phyloP scores from a whole-genome alignment of 2,113 vertebrate species.

The Cromileptes altivelis region DNA sequence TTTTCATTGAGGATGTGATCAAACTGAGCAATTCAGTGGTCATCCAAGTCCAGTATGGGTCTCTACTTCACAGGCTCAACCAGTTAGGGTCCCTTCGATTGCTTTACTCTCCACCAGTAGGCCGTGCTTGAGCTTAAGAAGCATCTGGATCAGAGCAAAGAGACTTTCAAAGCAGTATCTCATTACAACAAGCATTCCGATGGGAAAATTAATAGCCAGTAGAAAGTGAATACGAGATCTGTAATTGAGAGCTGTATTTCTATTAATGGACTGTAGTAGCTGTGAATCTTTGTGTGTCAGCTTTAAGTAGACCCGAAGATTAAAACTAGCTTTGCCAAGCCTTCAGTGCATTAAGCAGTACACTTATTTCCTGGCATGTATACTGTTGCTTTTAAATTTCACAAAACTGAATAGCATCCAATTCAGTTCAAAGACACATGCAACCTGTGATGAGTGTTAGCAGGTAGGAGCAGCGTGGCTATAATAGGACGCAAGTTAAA shows the following conservation, averaged over 20 bases:
- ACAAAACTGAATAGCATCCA: background rate
- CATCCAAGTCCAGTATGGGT: background rate
- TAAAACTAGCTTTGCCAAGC: background rate
- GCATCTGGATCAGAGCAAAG: constrained; percentile 15
- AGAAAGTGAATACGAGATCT: constrained; percentile 41
- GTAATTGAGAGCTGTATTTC: constrained; percentile 45
- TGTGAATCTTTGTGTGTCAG: constrained; percentile 28
- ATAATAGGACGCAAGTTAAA: background rate
- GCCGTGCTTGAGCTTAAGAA: background rate
- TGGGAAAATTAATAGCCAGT: constrained; percentile 27
- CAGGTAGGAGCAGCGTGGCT: background rate
- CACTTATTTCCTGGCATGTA: background rate
- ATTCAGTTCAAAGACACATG: background rate
- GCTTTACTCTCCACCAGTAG: background rate
- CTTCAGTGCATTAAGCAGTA: constrained; percentile 12
- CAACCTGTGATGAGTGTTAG: background rate
- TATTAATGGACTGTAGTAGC: constrained; percentile 41
- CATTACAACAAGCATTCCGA: constrained; percentile 29
- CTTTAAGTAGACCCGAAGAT: constrained; percentile 32
- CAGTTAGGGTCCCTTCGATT: background rate
- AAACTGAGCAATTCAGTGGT: background rate
- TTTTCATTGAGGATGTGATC: background rate
- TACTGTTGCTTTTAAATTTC: background rate
- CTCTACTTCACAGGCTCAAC: background rate
- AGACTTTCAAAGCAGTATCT: constrained; percentile 39